phyloP scores from a whole-genome alignment of 2,113 vertebrate genomes.

The Carollia perspicillata region DNA sequence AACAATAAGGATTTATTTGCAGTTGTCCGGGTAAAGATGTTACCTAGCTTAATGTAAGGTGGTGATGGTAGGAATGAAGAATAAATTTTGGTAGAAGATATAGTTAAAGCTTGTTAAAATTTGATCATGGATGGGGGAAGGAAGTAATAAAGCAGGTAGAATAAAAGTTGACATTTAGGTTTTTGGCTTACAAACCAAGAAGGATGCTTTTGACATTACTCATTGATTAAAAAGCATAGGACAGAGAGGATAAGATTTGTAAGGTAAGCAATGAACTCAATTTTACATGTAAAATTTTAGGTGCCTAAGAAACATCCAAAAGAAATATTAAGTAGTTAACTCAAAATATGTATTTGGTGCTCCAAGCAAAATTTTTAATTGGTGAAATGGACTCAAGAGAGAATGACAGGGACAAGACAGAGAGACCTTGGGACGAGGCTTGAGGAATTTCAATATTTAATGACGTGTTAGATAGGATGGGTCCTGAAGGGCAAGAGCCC shows the following conservation, averaged over 20 bases:
- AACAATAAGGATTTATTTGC: neutral
- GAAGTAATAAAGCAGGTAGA: neutral
- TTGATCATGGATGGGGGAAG: neutral
- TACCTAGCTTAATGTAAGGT: neutral
- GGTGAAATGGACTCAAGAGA: neutral
- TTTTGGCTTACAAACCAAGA: neutral
- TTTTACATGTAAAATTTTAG: neutral
- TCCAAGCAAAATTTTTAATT: neutral
- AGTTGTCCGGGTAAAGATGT: neutral
- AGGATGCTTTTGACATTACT: neutral
- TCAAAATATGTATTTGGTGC: neutral
- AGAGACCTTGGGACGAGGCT: neutral
- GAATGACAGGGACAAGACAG: neutral
- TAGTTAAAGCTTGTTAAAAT: neutral
- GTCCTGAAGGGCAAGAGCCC: neutral
- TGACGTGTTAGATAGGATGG: neutral
- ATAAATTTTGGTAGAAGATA: neutral
- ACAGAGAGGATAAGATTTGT: neutral
- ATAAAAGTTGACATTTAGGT: neutral
- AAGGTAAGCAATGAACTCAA: neutral
- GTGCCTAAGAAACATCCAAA: neutral
- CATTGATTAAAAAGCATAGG: neutral
- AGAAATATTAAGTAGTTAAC: neutral
- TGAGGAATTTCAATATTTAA: neutral
- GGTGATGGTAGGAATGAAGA: neutral